A percentile compares a stretch with the other conserved stretches of the same genome.
Evolutionary conservation across 2,888 invertebrate genomes (phyloP).

Genomic region (Phengaris arion): DNA sequence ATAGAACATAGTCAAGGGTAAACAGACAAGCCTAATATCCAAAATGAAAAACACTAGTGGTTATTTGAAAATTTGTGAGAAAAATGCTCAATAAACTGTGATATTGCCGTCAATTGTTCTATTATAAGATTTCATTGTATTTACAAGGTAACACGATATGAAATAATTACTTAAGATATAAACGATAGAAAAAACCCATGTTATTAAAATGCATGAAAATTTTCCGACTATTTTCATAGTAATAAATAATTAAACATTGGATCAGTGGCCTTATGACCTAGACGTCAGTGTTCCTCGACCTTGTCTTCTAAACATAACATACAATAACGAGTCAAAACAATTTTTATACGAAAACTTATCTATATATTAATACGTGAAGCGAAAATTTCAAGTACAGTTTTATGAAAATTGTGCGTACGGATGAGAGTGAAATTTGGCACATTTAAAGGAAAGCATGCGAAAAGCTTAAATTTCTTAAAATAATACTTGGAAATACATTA

Average conservation of each 20-base stretch:
- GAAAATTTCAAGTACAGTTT: background rate
- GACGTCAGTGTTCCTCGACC: background rate
- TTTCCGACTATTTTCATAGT: slow-evolving; percentile 26
- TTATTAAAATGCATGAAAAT: slow-evolving; percentile 11
- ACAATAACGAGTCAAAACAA: background rate
- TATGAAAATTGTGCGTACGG: no score
- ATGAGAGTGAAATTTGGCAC: no score
- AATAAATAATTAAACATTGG: background rate
- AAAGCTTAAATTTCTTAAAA: no score
- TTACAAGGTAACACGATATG: background rate
- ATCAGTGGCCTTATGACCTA: background rate
- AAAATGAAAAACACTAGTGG: no score
- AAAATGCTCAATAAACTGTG: background rate
- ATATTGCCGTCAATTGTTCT: background rate
- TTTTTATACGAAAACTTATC: background rate
- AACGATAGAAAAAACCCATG: background rate
- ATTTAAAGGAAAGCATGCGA: no score
- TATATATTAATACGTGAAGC: background rate
- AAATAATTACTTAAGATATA: background rate
- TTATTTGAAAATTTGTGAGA: background rate
- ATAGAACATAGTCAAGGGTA: no score
- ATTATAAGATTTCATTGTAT: background rate
- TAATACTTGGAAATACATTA: no score
- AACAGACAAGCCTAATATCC: no score
- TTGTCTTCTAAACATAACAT: background rate